phyloP scores from a whole-genome alignment of 2,113 vertebrate species.

The Chaenogobius annularis region DNA sequence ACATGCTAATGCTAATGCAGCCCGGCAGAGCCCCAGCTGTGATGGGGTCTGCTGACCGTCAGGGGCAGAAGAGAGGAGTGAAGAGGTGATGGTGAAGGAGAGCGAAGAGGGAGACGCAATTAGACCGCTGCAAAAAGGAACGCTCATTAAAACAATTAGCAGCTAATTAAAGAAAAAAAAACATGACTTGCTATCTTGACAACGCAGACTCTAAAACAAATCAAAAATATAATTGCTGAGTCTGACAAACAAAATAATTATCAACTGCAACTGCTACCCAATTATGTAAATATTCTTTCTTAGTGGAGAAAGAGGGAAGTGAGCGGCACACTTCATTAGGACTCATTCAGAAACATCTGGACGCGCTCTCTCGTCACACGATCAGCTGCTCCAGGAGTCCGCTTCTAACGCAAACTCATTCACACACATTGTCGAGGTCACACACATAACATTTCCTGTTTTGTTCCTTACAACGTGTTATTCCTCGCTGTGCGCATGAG shows the following conservation, averaged over 20 bases:
- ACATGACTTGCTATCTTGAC: too few species aligned
- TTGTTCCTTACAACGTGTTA: conserved; percentile 6
- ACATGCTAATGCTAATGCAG: background rate
- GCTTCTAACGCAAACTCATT: conserved; percentile 24
- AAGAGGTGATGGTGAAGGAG: background rate
- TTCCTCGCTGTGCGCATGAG: conserved; percentile 12
- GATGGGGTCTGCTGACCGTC: background rate
- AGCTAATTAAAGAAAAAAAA: too few species aligned
- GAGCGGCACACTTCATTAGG: conserved; percentile 26
- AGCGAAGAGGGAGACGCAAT: background rate
- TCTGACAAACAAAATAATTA: background rate
- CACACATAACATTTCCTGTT: conserved; percentile 29
- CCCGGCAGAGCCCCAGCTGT: background rate
- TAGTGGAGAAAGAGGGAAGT: background rate
- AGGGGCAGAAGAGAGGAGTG: background rate
- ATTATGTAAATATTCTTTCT: too few species aligned
- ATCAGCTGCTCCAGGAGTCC: conserved; percentile 41
- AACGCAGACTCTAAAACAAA: too few species aligned
- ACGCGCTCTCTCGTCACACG: conserved; percentile 54
- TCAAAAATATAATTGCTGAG: background rate
- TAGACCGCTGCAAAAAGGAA: too few species aligned
- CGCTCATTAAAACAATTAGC: too few species aligned
- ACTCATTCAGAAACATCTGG: conserved; percentile 56
- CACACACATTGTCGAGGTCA: conserved; percentile 18
- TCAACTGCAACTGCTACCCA: too few species aligned